These are phyloP conservation scores for Tipula unca DNA, from an alignment of 2,888 invertebrate species.

Conservation along the genomic window DNA sequence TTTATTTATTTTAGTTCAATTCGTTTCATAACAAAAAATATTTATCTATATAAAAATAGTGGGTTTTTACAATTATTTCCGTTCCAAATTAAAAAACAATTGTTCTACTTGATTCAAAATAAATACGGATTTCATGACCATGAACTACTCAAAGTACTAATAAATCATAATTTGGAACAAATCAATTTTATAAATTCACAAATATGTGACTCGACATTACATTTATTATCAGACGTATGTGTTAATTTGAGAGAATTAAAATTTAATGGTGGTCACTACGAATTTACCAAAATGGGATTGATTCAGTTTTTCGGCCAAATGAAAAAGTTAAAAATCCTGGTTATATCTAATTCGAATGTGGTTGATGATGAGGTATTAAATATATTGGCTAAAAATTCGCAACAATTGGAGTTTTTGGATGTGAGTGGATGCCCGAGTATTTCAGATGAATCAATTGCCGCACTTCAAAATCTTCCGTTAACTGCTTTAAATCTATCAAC, in stretches of 20 bases:
- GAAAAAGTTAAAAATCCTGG: slow-evolving; percentile 30
- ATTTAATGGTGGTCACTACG: slow-evolving; percentile 18
- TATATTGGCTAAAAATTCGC: slow-evolving; percentile 34
- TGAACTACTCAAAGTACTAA: slow-evolving; percentile 19
- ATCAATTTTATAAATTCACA: slow-evolving; percentile 22
- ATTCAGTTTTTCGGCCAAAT: slow-evolving; percentile 31
- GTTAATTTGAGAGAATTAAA: slow-evolving; percentile 20
- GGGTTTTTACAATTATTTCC: slow-evolving; percentile 21
- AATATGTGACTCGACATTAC: slow-evolving; percentile 21
- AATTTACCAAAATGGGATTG: slow-evolving; percentile 30
- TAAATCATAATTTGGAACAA: slow-evolving; percentile 21
- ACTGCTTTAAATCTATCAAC: slow-evolving; percentile 35
- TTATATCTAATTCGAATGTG: slow-evolving; percentile 32
- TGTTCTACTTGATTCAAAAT: slow-evolving; percentile 21
- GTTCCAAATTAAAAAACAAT: slow-evolving; percentile 21
- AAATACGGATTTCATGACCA: slow-evolving; percentile 22
- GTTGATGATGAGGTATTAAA: slow-evolving; percentile 41
- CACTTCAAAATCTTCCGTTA: slow-evolving; percentile 32
- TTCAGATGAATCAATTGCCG: slow-evolving; percentile 33
- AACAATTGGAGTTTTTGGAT: slow-evolving; percentile 32
- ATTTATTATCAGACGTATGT: not conserved
- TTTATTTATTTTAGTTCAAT: slow-evolving; percentile 21
- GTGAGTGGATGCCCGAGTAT: slow-evolving; percentile 33
- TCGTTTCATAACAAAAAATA: slow-evolving; percentile 21
- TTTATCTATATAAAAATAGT: slow-evolving; percentile 20